Evolutionary conservation across 2,113 vertebrate species (phyloP), one percentile per base, ranked within the genome.

Genomic region (Pelobates fuscus): DNA sequence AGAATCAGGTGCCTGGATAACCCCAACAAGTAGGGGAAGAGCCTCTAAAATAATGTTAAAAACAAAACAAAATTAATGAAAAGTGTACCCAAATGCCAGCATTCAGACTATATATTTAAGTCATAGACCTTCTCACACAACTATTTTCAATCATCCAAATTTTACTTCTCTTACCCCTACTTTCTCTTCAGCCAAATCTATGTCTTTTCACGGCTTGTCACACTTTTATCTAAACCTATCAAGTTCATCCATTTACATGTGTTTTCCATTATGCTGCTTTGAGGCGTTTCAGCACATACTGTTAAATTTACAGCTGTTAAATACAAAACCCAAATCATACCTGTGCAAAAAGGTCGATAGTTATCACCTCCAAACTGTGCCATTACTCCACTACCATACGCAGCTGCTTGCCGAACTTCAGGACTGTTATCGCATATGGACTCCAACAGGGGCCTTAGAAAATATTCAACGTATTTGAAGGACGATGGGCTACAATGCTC

Each of bases 401-500:
- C 97, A 0, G 97, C 97, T 0, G 97, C 98, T 79, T 99, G 98
- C 44, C 98, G 87, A 0, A 99, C 97, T 82, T 99, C 98, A 0
- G 98, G 94, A 81, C 94, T 98, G 68, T 78, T 85, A 87, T 99
- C 98, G 17, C 95, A 96, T 23, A 98, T 86, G 0, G 95, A 94
- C 77, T 97, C 93, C 23, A 98, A 79, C 95, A 99, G 95, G 0
- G 96, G 94, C 80, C 90, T 82, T 84, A 99, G 85, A 89, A 99
- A 99, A 70, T 92, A 95, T 64, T 98, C 96, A 0, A 94, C 97
- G 0, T 97, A 99, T 78, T 98, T 97, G 84, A 99, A 98, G 0
- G 98, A 99, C 7, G 94, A 85, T 0, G 98, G 98, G 83, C 97
- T 98, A 90, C 98, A 99, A 88, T 98, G 96, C 79, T 99, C 98